Evolutionary conservation across 53 echinoderm and acorn worm species (phyloP), one percentile per base, ranked within the genome.

Genomic region (Paelopatides confundens): DNA sequence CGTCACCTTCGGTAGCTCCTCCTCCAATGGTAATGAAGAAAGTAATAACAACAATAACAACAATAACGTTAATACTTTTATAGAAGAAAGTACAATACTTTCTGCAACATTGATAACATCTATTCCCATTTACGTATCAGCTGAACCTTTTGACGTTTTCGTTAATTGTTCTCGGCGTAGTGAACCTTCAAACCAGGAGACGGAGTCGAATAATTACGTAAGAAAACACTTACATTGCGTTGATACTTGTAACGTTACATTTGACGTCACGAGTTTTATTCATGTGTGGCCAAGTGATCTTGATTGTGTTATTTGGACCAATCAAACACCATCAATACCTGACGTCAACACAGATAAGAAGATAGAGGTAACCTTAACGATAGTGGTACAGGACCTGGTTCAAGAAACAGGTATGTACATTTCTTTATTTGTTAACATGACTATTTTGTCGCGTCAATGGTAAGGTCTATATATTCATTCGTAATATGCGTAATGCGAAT

Each of bases 221-320:
- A 58, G n/a, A 58, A 23, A 23, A 23, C 58, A 21, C n/a, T 21
- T 58, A 6, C 15, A 23, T 58, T 74, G 74, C 39, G 27, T 74
- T 15, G 47, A 74, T 39, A 24, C n/a, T 6, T 74, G 74, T 36
- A 14, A 74, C 39, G 39, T 18, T 1, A 74, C 27, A n/a, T 28
- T 74, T 24, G 74, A 74, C 46, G 39, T 74, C 27, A 74, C 43
- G 13, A 40, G 24, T 47, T 74, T 74, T 15, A 18, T 39, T 11
- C 40, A 40, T 38, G 39, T 10, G 21, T 58, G 18, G 6, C 58
- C 58, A 21, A 58, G 58, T 58, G 26, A 21, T 7, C 46, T 27
- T 40, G 74, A 40, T 26, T 74, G 39, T 74, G 26, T 40, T 39
- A 46, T 46, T 13, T 74, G 39, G 74, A 74, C 74, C 74, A 74